phyloP scores from a whole-genome alignment of 2,797 vertebrate species.

The Sebastes matsubarae region DNA sequence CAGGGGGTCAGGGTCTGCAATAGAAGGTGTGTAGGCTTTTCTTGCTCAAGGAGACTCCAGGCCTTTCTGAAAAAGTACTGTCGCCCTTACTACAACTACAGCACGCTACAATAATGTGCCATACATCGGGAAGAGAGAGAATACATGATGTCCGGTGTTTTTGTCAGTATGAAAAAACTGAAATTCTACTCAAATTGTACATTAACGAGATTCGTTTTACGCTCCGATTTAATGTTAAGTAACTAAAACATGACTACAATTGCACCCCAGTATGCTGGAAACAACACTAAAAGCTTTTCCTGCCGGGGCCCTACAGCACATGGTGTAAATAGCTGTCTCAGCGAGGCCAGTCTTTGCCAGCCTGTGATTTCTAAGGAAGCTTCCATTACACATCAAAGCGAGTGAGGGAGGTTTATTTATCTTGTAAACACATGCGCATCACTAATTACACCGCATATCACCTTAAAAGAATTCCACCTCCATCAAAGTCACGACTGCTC shows the following conservation, averaged over 20 bases:
- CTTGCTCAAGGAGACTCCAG: background rate
- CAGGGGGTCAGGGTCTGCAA: background rate
- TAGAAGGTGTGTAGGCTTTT: background rate
- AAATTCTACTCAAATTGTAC: background rate
- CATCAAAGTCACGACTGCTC: slow-evolving; percentile 74
- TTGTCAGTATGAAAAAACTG: background rate
- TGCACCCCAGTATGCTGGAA: slow-evolving; percentile 6
- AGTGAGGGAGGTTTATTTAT: slow-evolving; percentile 69
- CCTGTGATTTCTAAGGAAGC: slow-evolving; percentile 45
- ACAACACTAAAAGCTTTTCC: slow-evolving; percentile 23
- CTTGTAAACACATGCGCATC: slow-evolving; percentile 75
- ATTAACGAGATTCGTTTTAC: background rate
- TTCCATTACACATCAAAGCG: slow-evolving; percentile 66
- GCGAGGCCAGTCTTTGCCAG: slow-evolving; percentile 26
- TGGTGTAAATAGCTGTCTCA: slow-evolving; percentile 58
- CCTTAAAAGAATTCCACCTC: slow-evolving; percentile 76
- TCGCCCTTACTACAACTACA: background rate
- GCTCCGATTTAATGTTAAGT: background rate
- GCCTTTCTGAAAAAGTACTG: background rate
- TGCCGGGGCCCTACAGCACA: slow-evolving; percentile 19
- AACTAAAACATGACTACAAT: slow-evolving; percentile 9
- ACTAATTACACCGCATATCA: slow-evolving; percentile 73
- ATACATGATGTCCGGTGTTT: slow-evolving; percentile 1
- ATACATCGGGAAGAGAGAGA: background rate
- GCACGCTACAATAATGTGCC: slow-evolving; percentile 1